A percentile compares a stretch with the other conserved stretches of the same genome.
These are phyloP conservation scores for Macaria liturata DNA, from an alignment of 2,888 invertebrate genomes.

Conservation along the genomic window DNA sequence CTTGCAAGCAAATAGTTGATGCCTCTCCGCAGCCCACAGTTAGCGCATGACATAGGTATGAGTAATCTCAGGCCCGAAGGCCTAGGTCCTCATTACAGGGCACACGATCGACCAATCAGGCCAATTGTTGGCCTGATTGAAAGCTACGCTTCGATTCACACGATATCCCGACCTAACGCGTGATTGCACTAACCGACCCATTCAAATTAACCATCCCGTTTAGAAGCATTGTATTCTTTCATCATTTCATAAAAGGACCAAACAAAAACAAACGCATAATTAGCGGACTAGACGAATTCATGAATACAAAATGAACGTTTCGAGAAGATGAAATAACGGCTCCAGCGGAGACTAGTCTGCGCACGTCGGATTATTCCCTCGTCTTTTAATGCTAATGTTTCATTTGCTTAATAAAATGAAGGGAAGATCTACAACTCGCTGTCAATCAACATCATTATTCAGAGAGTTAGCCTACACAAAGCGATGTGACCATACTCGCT, in stretches of 20 bases:
- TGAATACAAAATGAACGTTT: conserved; percentile 15
- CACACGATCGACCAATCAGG: conserved; percentile 68
- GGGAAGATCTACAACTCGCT: conserved; percentile 38
- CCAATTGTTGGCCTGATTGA: conserved; percentile 66
- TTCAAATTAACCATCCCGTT: conserved; percentile 5
- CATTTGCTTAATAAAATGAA: conserved; percentile 38
- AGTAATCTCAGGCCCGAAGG: conserved; percentile 46
- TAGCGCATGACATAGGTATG: conserved; percentile 56
- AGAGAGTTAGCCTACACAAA: conserved; percentile 45
- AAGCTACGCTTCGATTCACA: conserved; percentile 66
- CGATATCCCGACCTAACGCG: conserved; percentile 36
- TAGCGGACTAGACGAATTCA: conserved; percentile 14
- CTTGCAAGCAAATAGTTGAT: conserved; percentile 7
- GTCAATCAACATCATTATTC: conserved; percentile 55
- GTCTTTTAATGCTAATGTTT: conserved; percentile 28
- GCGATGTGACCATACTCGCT: conserved; percentile 46
- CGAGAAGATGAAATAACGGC: conserved; percentile 11
- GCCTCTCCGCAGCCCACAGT: conserved; percentile 9
- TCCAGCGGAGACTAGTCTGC: conserved; percentile 12
- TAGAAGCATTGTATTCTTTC: neutral
- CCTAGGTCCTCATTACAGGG: conserved; percentile 61
- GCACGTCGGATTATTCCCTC: conserved; percentile 20
- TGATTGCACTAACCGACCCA: conserved; percentile 23
- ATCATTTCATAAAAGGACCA: neutral
- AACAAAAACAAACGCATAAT: conserved; percentile 10